Conservation (phyloP, 2,888 invertebrate species). For the Hypolimnas misippus region DNA sequence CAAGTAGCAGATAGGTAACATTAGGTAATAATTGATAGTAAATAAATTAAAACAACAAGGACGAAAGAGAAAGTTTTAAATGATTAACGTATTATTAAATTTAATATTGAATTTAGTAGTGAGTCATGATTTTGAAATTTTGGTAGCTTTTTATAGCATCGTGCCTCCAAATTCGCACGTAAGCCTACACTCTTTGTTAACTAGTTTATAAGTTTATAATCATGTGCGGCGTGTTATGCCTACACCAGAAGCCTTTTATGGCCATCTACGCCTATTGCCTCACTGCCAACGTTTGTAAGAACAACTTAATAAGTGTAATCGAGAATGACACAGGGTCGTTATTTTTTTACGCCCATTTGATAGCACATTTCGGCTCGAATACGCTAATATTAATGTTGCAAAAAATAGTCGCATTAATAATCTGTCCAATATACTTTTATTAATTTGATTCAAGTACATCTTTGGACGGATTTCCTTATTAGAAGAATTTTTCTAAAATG, state of each 20-base stretch:
- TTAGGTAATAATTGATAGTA: not conserved
- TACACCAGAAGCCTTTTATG: conserved; percentile 49
- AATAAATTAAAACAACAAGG: not conserved
- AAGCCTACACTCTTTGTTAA: conserved; percentile 39
- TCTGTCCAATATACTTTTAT: not conserved
- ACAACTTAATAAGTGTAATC: conserved; percentile 37
- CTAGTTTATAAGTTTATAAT: conserved; percentile 46
- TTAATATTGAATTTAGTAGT: conserved; percentile 15
- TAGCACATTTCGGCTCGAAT: conserved; percentile 12
- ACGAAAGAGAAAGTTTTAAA: conserved; percentile 5
- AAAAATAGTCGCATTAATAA: not conserved
- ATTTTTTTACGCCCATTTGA: conserved; percentile 24
- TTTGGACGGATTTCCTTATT: conserved; percentile 2
- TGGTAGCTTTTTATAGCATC: conserved; percentile 42
- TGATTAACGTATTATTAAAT: conserved; percentile 11
- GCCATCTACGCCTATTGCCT: conserved; percentile 46
- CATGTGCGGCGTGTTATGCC: conserved; percentile 51
- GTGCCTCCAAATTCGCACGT: conserved; percentile 40
- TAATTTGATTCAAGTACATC: not conserved
- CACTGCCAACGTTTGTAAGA: conserved; percentile 37
- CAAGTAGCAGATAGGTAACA: not conserved
- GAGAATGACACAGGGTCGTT: conserved; percentile 31
- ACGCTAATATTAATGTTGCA: not conserved
- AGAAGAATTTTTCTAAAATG: not conserved
- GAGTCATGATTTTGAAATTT: conserved; percentile 39